Base-by-base conservation (phyloP, 2,888 invertebrate genomes). In the Zygogramma bicolorata region DNA sequence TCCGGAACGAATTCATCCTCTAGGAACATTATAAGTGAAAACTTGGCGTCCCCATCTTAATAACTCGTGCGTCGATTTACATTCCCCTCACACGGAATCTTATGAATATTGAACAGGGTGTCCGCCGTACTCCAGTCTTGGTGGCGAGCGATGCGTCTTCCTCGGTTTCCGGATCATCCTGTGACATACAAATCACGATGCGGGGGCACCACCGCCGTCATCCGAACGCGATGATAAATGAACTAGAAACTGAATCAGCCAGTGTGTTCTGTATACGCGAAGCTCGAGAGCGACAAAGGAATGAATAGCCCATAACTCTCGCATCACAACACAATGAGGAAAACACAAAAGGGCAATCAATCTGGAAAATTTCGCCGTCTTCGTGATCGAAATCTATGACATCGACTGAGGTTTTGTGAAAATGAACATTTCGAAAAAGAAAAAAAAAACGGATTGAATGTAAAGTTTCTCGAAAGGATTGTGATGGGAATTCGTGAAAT, bases 111-210 rank as follows among this genome's bases (percentile, higher is more conserved):
- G 2, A 22, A 25, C 25, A 53, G 7, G n/a, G 15, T 53, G 5
- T 2, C 42, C 18, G 18, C 42, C 53, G 25, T 13, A 13, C 5
- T 8, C 13, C 2, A 53, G 27, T 4, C 6, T 53, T 10, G 3
- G 42, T 42, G 42, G 42, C 15, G 34, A 4, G n/a, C 27, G 6
- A 53, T 53, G n/a, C 53, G 53, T 53, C 27, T 25, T 53, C 1
- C 27, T 6, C 22, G 15, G 1, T 53, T 53, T 27, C 2, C 25
- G 27, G 13, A 27, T 46, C 5, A 15, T 25, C 25, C 53, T 27
- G 53, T n/a, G n/a, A 53, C n/a, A 53, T 53, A 53, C 53, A 53
- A 53, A 53, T 53, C 53, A 53, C 25, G 22, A 13, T n/a, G 27
- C 53, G 27, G 25, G 27, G n/a, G n/a, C n/a, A n/a, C n/a, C n/a